Conservation (phyloP, 1,140 invertebrate genomes). For the Lerema accius region DNA sequence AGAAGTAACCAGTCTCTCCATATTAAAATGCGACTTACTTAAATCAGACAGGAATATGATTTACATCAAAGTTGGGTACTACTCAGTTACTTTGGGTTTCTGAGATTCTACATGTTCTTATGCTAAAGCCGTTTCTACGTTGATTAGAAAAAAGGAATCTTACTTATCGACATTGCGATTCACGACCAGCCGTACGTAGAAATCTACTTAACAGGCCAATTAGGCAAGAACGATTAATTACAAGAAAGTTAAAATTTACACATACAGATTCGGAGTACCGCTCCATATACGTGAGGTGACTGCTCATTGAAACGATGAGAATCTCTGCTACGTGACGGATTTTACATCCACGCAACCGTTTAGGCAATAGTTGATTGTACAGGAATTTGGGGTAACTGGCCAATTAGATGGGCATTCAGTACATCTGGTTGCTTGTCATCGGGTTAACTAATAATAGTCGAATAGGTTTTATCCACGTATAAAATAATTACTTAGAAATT, state of each 20-base stretch:
- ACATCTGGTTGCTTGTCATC: neutral
- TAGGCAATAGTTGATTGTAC: neutral
- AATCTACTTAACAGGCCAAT: slow-evolving; percentile 42
- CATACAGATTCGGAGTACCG: slow-evolving; percentile 49
- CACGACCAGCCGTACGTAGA: slow-evolving; percentile 17
- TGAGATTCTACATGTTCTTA: neutral
- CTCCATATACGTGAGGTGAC: slow-evolving; percentile 56
- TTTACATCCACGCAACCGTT: slow-evolving; percentile 8
- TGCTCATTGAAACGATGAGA: slow-evolving; percentile 48
- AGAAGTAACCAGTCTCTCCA: no score
- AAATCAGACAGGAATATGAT: neutral
- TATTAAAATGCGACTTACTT: no score
- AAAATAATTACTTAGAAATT: no score
- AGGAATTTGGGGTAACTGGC: slow-evolving; percentile 21
- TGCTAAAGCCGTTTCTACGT: neutral
- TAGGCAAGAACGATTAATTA: slow-evolving; percentile 55
- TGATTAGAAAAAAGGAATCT: slow-evolving; percentile 1
- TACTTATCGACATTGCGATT: slow-evolving; percentile 12
- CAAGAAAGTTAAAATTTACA: slow-evolving; percentile 63
- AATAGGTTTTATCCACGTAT: no score
- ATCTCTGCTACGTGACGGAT: slow-evolving; percentile 46
- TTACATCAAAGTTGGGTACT: neutral
- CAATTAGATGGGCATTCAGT: neutral
- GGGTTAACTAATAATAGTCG: neutral
- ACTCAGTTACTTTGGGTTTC: neutral